phyloP scores from a whole-genome alignment of 2,888 invertebrate genomes.

The Calameuta idolon region DNA sequence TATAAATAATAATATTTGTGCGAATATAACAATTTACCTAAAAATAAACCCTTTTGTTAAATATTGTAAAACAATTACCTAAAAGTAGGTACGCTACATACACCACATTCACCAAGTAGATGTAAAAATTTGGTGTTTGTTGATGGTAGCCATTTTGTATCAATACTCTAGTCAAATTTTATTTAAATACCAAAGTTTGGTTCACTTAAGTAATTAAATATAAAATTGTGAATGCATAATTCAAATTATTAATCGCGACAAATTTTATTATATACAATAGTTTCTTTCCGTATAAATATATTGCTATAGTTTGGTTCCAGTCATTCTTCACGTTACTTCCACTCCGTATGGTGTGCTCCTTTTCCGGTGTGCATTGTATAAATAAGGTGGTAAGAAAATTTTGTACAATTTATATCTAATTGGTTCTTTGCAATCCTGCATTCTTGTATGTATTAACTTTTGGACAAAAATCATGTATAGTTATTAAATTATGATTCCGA shows the following conservation, averaged over 20 bases:
- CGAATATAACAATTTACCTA: not conserved
- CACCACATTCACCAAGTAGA: not conserved
- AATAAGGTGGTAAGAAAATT: conserved; percentile 47
- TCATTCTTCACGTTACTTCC: conserved; percentile 33
- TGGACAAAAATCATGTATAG: not conserved
- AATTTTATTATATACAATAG: not conserved
- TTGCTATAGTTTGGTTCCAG: not conserved
- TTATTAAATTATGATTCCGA: not conserved
- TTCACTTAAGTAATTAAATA: not conserved
- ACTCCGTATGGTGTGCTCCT: conserved; percentile 36
- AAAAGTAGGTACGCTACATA: not conserved
- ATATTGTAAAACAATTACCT: not conserved
- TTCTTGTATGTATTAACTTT: conserved; percentile 9
- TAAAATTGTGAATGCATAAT: conserved; percentile 2
- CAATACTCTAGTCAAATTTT: conserved; percentile 27
- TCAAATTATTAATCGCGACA: not conserved
- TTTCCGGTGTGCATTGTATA: conserved; percentile 50
- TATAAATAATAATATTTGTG: not conserved
- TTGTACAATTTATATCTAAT: conserved; percentile 38
- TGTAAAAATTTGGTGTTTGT: conserved; percentile 6
- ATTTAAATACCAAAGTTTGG: not conserved
- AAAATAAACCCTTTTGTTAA: not conserved
- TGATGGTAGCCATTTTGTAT: conserved; percentile 35
- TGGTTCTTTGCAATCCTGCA: conserved; percentile 31
- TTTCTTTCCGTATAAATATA: not conserved